Percentiles rank a stretch among this genome's conserved stretches.
These are phyloP conservation scores for Chionis minor DNA, from an alignment of 2,113 vertebrate species.

Conservation along the genomic window DNA sequence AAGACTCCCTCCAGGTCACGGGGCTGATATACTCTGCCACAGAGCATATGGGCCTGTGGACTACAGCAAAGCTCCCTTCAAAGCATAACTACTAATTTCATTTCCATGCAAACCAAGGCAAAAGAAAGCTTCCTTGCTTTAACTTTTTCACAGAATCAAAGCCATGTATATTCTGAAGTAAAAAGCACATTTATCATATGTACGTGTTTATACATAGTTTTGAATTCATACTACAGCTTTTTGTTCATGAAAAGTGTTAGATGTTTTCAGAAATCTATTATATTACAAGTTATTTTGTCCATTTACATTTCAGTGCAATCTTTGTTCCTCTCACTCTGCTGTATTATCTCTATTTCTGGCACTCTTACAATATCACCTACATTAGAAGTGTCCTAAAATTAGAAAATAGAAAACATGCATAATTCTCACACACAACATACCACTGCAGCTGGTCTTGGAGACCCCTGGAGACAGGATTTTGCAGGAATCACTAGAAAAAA, in stretches of 20 bases:
- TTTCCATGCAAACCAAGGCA: not conserved
- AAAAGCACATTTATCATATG: not conserved
- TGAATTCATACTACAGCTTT: not conserved
- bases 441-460: not conserved
- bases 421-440: rapidly evolving
- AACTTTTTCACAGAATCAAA: not conserved
- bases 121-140: not conserved
- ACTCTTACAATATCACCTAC: not conserved
- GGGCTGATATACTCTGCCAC: not conserved
- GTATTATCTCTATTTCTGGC: not conserved
- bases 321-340: not conserved
- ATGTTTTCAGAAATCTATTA: not conserved
- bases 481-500: not conserved
- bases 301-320: not conserved
- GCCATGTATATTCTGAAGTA: not conserved
- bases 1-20: not conserved
- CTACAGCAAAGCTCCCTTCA: not conserved
- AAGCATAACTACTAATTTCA: not conserved
- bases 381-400: not conserved
- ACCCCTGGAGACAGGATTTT: not conserved
- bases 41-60: not conserved
- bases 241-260: not conserved
- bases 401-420: not conserved
- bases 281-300: not conserved
- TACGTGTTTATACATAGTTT: not conserved